Conservation (phyloP, 2,888 invertebrate genomes). For the Cephus nigrinus region DNA sequence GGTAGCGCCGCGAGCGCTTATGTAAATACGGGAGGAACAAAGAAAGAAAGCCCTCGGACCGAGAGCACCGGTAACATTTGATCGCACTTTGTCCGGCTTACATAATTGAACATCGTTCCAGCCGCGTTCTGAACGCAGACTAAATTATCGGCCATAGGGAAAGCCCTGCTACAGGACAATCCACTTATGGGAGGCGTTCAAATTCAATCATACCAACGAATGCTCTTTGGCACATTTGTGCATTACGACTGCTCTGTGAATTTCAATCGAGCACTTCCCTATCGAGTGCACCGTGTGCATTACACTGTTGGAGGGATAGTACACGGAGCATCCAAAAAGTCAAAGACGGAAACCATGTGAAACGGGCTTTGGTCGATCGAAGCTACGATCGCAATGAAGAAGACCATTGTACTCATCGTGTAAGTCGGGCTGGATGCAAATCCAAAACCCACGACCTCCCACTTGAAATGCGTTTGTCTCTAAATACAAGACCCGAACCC, state of each 20-base stretch:
- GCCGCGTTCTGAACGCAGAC: neutral
- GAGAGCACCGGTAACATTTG: neutral
- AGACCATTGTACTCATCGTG: neutral
- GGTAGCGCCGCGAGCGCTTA: neutral
- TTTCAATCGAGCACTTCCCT: neutral
- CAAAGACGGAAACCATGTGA: neutral
- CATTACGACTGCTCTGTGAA: neutral
- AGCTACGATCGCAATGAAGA: neutral
- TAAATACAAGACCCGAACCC: neutral
- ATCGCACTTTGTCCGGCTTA: constrained; percentile 9
- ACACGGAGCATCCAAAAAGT: neutral
- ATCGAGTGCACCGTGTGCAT: neutral
- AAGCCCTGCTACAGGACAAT: constrained; percentile 4
- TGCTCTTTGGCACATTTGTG: neutral
- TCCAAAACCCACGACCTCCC: neutral
- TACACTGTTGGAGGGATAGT: neutral
- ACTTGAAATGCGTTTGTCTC: neutral
- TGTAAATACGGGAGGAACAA: neutral
- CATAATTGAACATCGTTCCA: neutral
- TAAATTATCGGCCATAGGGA: constrained; percentile 1
- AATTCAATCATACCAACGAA: neutral
- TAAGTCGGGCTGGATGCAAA: neutral
- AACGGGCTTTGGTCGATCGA: neutral
- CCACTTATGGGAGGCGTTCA: neutral
- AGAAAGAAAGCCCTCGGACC: neutral